phyloP scores from a whole-genome alignment of 1,140 invertebrate genomes.

The Phymastichus coffea region DNA sequence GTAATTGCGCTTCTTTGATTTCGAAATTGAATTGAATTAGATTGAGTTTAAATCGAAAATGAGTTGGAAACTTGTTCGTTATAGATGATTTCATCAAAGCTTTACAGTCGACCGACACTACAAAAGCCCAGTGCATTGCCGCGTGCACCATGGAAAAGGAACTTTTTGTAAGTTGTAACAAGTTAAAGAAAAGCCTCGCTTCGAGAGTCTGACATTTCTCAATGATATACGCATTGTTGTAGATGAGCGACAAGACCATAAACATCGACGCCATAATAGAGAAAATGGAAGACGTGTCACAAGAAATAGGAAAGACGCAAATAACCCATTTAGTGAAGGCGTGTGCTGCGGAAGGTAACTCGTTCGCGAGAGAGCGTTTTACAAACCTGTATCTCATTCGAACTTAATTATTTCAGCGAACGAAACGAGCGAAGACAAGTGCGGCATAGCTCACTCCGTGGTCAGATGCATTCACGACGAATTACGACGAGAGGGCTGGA shows the following conservation, averaged over 20 bases:
- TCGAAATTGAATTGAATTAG: background rate
- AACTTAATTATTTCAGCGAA: background rate
- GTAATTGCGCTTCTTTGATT: background rate
- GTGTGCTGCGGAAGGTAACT: constrained; percentile 9
- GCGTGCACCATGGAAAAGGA: constrained; percentile 25
- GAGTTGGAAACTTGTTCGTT: too few species aligned
- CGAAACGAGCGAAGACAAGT: background rate
- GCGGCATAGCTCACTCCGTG: constrained; percentile 13
- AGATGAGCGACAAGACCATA: constrained; percentile 12
- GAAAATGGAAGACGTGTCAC: constrained; percentile 21
- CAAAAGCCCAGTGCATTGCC: constrained; percentile 16
- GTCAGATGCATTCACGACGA: constrained; percentile 20
- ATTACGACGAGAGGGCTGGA: constrained; percentile 20
- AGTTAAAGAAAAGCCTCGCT: too few species aligned
- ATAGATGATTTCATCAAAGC: constrained; percentile 16
- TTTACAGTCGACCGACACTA: background rate
- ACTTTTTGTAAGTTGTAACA: constrained; percentile 17
- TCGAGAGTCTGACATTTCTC: background rate
- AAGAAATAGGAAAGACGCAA: constrained; percentile 15
- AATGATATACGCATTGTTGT: background rate
- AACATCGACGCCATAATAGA: constrained; percentile 14
- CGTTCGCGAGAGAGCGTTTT: background rate
- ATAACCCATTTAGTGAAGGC: constrained; percentile 11
- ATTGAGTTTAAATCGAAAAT: too few species aligned
- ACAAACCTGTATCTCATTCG: background rate